These are phyloP conservation scores for Pachymerium ferrugineum DNA, from an alignment of 2,888 invertebrate genomes.

Conservation along the genomic window DNA sequence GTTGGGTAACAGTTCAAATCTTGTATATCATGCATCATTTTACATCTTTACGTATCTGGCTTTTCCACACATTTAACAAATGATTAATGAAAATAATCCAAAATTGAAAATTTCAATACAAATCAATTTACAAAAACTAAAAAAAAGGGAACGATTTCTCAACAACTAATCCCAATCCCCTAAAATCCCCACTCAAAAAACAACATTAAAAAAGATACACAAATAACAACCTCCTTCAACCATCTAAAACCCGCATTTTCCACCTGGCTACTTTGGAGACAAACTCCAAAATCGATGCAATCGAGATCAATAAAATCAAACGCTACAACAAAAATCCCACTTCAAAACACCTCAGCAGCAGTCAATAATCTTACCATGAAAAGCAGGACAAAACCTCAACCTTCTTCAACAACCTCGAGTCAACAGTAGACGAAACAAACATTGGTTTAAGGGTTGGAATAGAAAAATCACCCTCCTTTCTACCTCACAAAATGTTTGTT, in stretches of 20 bases:
- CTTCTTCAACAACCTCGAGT: neutral
- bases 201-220: no score
- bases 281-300: neutral
- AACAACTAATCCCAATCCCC: no score
- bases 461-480: neutral
- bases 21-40: no score
- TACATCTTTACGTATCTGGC: no score
- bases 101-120: no score
- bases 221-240: no score
- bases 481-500: neutral
- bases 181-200: no score
- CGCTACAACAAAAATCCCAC: neutral
- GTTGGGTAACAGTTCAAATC: no score
- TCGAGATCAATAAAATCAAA: neutral
- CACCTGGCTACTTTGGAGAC: neutral
- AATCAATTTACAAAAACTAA: no score
- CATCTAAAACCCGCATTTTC: neutral
- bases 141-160: no score
- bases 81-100: no score
- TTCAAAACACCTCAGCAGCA: neutral
- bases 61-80: no score
- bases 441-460: conserved; percentile 18
- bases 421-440: conserved; percentile 28
- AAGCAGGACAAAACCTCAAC: neutral
- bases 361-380: neutral